Percentiles rank a stretch among this genome's conserved stretches.
Evolutionary conservation across 2,888 invertebrate species (phyloP).

Genomic region (Mythimna pallens): DNA sequence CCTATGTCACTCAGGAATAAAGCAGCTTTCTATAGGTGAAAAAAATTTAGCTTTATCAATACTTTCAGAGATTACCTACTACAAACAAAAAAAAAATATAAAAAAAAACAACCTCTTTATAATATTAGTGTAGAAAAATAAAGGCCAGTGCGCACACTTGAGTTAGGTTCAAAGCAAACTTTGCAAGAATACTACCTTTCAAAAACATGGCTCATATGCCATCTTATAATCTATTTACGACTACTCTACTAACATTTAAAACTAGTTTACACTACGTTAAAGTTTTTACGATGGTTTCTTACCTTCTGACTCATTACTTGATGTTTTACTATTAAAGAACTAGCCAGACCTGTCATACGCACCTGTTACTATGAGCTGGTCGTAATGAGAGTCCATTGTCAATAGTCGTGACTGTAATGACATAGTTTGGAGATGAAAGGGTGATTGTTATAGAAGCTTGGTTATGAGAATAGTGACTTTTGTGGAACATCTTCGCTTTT

Average conservation of each 20-base stretch:
- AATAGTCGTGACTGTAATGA: constrained; percentile 27
- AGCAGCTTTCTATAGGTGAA: too few species aligned
- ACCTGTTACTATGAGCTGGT: constrained; percentile 30
- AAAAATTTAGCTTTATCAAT: too few species aligned
- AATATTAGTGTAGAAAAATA: too few species aligned
- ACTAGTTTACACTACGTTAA: constrained; percentile 38
- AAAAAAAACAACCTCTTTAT: too few species aligned
- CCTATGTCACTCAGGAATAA: too few species aligned
- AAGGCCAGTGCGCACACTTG: too few species aligned
- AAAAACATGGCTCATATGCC: constrained; percentile 1
- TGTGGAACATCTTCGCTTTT: not conserved
- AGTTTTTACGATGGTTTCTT: constrained; percentile 38
- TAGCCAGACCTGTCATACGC: constrained; percentile 26
- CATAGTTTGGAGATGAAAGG: constrained; percentile 23
- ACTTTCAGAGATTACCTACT: too few species aligned
- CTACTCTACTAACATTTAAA: constrained; percentile 31
- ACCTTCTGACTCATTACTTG: constrained; percentile 33
- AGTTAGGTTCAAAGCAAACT: not conserved
- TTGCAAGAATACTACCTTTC: not conserved
- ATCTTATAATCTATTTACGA: constrained; percentile 16
- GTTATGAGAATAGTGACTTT: not conserved
- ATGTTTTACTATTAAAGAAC: constrained; percentile 31
- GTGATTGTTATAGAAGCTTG: not conserved
- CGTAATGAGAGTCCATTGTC: constrained; percentile 14
- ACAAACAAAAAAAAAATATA: too few species aligned